Percentiles rank a stretch among this genome's conserved stretches.
Evolutionary conservation across 2,888 invertebrate species (phyloP).

Genomic region (Scaptomyza polygonia): DNA sequence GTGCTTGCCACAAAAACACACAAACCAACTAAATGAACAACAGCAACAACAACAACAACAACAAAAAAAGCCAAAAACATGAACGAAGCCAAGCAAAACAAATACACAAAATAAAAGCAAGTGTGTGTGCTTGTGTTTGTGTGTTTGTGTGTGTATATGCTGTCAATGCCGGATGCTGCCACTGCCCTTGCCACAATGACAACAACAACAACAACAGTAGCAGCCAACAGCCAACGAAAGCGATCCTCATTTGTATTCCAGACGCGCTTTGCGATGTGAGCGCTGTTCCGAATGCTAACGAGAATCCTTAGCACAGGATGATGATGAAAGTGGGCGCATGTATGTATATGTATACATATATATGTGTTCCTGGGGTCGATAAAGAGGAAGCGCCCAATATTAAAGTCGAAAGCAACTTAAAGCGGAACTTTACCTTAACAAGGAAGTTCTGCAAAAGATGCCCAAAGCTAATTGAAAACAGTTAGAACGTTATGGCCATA

Average conservation of each 20-base stretch:
- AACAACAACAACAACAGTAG: slow-evolving; percentile 8
- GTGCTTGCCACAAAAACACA: slow-evolving; percentile 18
- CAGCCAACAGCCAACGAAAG: slow-evolving; percentile 58
- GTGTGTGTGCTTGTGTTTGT: slow-evolving; percentile 28
- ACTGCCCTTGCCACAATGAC: slow-evolving; percentile 54
- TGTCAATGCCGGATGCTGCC: slow-evolving; percentile 78
- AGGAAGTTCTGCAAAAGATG: not conserved
- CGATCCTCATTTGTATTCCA: slow-evolving; percentile 83
- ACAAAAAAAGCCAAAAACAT: slow-evolving; percentile 37
- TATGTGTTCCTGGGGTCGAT: slow-evolving; percentile 55
- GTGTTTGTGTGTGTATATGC: slow-evolving; percentile 32
- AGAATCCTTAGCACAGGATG: slow-evolving; percentile 55
- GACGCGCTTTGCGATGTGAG: slow-evolving; percentile 78
- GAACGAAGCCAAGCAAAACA: slow-evolving; percentile 48
- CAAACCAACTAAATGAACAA: slow-evolving; percentile 41
- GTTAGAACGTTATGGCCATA: slow-evolving; percentile 52
- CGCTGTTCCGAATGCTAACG: slow-evolving; percentile 69
- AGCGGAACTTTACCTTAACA: slow-evolving; percentile 5
- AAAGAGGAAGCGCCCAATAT: slow-evolving; percentile 59
- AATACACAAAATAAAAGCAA: slow-evolving; percentile 49
- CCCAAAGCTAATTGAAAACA: slow-evolving; percentile 66
- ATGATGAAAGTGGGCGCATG: slow-evolving; percentile 73
- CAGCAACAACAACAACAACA: too few relatives aligned
- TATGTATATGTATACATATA: not conserved
- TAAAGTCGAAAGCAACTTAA: slow-evolving; percentile 51